Conservation (phyloP, 2,113 vertebrate genomes). For the Motacilla alba region DNA sequence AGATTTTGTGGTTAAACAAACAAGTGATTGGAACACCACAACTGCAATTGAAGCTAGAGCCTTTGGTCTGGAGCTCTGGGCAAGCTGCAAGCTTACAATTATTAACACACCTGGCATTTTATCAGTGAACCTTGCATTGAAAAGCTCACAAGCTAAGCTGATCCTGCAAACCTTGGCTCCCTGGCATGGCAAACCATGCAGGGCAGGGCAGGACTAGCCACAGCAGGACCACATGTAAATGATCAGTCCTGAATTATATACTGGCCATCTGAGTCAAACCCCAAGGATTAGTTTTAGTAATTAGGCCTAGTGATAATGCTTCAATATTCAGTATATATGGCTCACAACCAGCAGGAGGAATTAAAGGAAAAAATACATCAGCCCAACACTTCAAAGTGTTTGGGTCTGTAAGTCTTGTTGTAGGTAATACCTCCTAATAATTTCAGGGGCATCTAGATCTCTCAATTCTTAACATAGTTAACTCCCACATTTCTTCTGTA, state of each 20-base stretch:
- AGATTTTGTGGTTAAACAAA: neutral
- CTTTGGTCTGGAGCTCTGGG: neutral
- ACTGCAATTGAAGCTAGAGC: neutral
- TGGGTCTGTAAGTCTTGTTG: neutral
- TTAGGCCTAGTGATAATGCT: neutral
- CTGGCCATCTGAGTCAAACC: neutral
- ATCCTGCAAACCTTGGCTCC: neutral
- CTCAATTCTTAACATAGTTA: neutral
- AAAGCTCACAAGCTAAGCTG: neutral
- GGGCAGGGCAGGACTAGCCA: neutral
- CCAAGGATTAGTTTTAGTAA: neutral
- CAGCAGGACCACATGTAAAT: neutral
- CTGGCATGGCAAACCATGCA: neutral
- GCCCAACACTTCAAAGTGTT: neutral
- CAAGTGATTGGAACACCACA: fast-evolving
- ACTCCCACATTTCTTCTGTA: neutral
- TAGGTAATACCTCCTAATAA: neutral
- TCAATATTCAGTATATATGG: neutral
- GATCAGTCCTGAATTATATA: neutral
- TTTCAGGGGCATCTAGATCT: neutral
- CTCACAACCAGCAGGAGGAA: neutral
- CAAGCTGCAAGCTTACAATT: neutral
- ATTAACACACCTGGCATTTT: neutral
- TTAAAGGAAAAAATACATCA: neutral
- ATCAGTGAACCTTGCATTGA: neutral